Percentiles rank a stretch among this genome's conserved stretches.
Conservation (phyloP, 2,888 invertebrate species). For the Hybos culiciformis region DNA sequence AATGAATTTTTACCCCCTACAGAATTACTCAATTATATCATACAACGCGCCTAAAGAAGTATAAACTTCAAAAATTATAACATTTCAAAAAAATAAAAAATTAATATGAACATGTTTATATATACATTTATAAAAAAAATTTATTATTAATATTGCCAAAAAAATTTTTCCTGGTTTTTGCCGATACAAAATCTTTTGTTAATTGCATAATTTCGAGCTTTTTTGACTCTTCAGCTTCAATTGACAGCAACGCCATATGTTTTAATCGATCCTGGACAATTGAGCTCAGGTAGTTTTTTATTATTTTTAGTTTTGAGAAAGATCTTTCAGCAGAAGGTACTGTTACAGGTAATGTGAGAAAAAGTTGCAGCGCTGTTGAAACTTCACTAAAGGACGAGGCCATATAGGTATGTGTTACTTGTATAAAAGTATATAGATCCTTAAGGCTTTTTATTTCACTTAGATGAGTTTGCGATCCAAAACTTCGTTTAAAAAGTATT, state of each 20-base stretch:
- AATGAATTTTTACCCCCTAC: too few relatives aligned
- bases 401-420: constrained; percentile 2
- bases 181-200: constrained; percentile 2
- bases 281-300: constrained; percentile 2
- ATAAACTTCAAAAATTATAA: too few relatives aligned
- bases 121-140: too few relatives aligned
- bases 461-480: constrained; percentile 1
- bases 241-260: constrained; percentile 5
- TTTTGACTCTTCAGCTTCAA: constrained; percentile 1
- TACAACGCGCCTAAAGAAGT: too few relatives aligned
- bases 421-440: neutral
- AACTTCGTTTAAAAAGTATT: constrained; percentile 2
- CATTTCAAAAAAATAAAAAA: too few relatives aligned
- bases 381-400: constrained; percentile 5
- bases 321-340: constrained; percentile 2
- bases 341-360: constrained; percentile 4
- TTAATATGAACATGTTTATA: too few relatives aligned
- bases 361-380: constrained; percentile 3
- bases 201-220: neutral
- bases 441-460: neutral
- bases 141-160: constrained; percentile 1
- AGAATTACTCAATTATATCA: too few relatives aligned
- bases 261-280: constrained; percentile 1
- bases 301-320: constrained; percentile 5
- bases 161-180: constrained; percentile 2